Evolutionary conservation across 2,888 invertebrate genomes (phyloP), one percentile per base, ranked within the genome.

Genomic region (Eupelmus urozonus): DNA sequence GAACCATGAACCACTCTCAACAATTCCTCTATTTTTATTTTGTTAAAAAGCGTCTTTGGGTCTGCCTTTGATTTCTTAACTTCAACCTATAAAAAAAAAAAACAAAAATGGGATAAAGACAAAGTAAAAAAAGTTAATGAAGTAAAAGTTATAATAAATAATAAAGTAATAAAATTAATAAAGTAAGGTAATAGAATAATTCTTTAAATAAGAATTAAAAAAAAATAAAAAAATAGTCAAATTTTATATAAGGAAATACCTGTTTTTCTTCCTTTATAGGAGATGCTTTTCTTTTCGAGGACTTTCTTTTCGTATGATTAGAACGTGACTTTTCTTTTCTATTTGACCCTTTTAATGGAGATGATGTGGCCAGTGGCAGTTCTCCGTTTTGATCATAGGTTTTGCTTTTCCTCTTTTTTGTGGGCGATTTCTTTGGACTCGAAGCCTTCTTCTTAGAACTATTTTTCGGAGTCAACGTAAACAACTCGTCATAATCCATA

Each of bases 1-100:
- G 87, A 85, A 57, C 86, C 87, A 69, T 88, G 88, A 66, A 88
- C 84, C 9, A 82, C 79, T 18, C 85, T 85, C 25, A 88, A 80
- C 72, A 88, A 86, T 63, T 86, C 83, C 25, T 88, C 87, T 25
- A 88, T 65, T 73, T 87, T 82, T 57, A 87, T 70, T 67, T 83
- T 84, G 27, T 79, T 85, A 5, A 88, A 80, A 49, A 88, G 76
- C 2, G 78, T 60, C 80, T 84, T 83, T 0, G 86, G 85, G 71
- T 87, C 83, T 23, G 82, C 42, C 4, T 82, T 82, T 23, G 75
- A 29, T 57, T 84, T 87, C 59, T 85, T 87, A 34, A 34, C 0
- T 86, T 53, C 85, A 9, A 75, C 65, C 87, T 87, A 49, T 53
- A 81, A 81, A 7, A 27, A 57, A 67, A 40, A 49, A 53, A 53